These are phyloP conservation scores for Hephaestus fuliginosus DNA, from an alignment of 2,797 vertebrate species.

Conservation along the genomic window DNA sequence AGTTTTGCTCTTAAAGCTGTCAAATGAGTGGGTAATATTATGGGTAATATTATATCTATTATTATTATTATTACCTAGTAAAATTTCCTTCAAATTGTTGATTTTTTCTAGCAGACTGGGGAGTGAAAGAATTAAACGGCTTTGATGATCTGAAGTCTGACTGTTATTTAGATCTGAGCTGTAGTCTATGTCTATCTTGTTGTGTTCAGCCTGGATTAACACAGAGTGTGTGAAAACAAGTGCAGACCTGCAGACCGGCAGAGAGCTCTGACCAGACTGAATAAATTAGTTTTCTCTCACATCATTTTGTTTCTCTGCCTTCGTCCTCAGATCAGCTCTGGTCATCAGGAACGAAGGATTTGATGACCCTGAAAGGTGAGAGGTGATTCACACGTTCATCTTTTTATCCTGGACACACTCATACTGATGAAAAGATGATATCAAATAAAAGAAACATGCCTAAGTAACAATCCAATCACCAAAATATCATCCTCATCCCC, in stretches of 20 bases:
- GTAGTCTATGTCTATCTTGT: neutral
- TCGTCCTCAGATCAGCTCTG: slow-evolving; percentile 83
- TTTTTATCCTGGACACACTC: neutral
- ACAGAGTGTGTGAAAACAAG: neutral
- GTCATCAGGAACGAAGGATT: slow-evolving; percentile 89
- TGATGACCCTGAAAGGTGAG: slow-evolving; percentile 82
- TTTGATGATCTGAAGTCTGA: neutral
- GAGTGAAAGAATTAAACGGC: neutral
- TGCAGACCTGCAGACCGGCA: neutral
- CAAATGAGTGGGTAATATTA: no score
- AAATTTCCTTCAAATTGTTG: no score
- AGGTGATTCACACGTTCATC: neutral
- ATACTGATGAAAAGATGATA: neutral
- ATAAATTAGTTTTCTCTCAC: neutral
- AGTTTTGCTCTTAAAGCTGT: no score
- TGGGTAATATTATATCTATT: no score
- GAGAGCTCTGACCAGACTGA: slow-evolving; percentile 3
- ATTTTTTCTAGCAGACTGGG: no score
- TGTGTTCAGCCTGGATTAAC: neutral
- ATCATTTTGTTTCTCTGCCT: neutral
- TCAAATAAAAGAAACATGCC: neutral
- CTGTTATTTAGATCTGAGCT: neutral
- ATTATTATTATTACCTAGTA: no score
- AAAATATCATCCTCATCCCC: neutral
- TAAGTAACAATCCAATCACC: neutral